Conservation (phyloP, 2,888 invertebrate genomes). For the Agriopis aurantiaria region DNA sequence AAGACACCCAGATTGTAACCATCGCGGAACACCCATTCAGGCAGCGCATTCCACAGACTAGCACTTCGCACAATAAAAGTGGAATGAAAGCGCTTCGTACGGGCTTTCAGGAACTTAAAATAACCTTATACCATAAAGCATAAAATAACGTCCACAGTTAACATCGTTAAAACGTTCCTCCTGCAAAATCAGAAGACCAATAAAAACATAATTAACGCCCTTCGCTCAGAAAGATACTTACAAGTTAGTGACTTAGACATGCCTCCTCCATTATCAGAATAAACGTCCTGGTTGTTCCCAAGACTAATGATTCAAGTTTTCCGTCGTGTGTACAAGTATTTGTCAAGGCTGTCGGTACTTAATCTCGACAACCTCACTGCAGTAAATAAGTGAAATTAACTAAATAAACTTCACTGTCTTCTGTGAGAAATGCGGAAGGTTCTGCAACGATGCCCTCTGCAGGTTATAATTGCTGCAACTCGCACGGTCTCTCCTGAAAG, state of each 20-base stretch:
- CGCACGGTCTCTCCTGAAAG: background rate
- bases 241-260: conserved; percentile 41
- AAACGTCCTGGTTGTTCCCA: conserved; percentile 44
- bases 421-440: conserved; percentile 19
- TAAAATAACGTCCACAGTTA: too few relatives aligned
- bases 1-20: too few relatives aligned
- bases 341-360: conserved; percentile 65
- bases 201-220: conserved; percentile 40
- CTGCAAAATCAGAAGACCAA: conserved; percentile 35
- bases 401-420: conserved; percentile 40
- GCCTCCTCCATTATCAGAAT: conserved; percentile 55
- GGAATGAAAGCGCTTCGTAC: too few relatives aligned
- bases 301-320: conserved; percentile 67
- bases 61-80: too few relatives aligned
- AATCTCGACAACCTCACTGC: conserved; percentile 51
- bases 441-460: background rate
- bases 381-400: conserved; percentile 46
- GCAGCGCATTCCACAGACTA: too few relatives aligned
- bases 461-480: conserved; percentile 9
- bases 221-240: conserved; percentile 18
- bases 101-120: too few relatives aligned
- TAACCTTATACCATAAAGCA: too few relatives aligned
- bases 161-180: conserved; percentile 2
- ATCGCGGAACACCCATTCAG: too few relatives aligned
- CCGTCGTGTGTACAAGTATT: conserved; percentile 61